Conservation (phyloP, 2,113 vertebrate species). For the Pterocles orientalis region DNA sequence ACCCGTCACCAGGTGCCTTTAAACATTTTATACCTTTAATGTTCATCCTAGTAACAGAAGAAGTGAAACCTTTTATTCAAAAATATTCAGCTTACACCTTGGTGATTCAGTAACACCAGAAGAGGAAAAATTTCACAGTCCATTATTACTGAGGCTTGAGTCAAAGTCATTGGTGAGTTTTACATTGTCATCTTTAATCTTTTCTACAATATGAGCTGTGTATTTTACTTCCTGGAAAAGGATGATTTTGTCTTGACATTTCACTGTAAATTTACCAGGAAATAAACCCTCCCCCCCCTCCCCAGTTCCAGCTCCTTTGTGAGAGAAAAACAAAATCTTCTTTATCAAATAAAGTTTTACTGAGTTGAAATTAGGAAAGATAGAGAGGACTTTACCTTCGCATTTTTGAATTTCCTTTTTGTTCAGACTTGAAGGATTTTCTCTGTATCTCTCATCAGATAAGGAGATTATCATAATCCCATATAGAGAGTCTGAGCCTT, state of each 20-base stretch:
- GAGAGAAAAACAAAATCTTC: not conserved
- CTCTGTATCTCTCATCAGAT: not conserved
- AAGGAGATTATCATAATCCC: conserved; percentile 32
- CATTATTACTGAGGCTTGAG: not conserved
- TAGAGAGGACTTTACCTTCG: not conserved
- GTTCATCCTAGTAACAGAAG: not conserved
- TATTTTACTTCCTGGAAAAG: not conserved
- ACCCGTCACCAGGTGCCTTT: not conserved
- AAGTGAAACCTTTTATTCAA: not conserved
- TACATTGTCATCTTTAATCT: not conserved
- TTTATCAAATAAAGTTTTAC: not conserved
- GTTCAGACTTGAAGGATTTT: conserved; percentile 2
- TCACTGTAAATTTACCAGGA: not conserved
- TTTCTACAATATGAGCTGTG: not conserved
- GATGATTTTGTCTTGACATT: conserved; percentile 2
- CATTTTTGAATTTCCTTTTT: conserved; percentile 5
- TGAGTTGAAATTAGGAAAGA: not conserved
- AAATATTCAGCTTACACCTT: not conserved
- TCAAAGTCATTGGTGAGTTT: not conserved
- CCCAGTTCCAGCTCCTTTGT: not conserved
- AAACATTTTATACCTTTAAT: not conserved
- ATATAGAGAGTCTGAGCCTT: not conserved
- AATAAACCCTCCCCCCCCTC: too few species aligned
- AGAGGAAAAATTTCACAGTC: not conserved
- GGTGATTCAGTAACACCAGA: not conserved